These are phyloP conservation scores for Troilus luridus DNA, from an alignment of 2,888 invertebrate genomes.

Conservation along the genomic window DNA sequence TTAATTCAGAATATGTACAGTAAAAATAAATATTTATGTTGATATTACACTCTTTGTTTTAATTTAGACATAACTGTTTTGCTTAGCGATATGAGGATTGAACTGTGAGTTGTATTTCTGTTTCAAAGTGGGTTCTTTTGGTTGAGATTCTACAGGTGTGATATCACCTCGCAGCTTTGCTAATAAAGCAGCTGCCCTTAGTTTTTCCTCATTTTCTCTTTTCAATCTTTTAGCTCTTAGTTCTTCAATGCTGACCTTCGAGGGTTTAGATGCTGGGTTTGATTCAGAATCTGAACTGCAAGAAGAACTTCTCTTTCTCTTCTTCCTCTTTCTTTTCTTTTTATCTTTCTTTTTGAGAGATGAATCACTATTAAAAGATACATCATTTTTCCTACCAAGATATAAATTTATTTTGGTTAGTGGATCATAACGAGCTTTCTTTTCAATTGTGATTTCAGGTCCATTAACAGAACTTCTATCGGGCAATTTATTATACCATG, in stretches of 20 bases:
- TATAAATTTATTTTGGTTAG: conserved; percentile 78
- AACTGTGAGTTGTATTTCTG: conserved; percentile 97
- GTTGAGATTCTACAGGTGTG: conserved; percentile 66
- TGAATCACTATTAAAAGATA: conserved; percentile 25
- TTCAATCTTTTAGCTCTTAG: conserved; percentile 84
- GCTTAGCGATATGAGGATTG: conserved; percentile 91
- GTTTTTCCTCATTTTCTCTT: conserved; percentile 85
- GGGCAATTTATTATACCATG: conserved; percentile 89
- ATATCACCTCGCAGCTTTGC: conserved; percentile 76
- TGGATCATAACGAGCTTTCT: conserved; percentile 80
- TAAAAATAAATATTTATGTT: neutral
- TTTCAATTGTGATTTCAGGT: conserved; percentile 77
- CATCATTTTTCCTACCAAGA: conserved; percentile 65
- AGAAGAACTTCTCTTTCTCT: conserved; percentile 63
- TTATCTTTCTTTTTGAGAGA: conserved; percentile 66
- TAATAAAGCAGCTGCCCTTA: conserved; percentile 79
- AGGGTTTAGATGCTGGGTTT: conserved; percentile 11
- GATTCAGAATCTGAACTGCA: conserved; percentile 42
- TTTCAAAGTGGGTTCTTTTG: conserved; percentile 69
- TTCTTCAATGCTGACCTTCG: conserved; percentile 72
- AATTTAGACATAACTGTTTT: conserved; percentile 72
- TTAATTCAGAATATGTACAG: neutral
- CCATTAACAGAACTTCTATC: conserved; percentile 70
- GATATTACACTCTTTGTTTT: neutral
- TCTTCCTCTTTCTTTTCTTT: conserved; percentile 69